phyloP scores from a whole-genome alignment of 2,113 vertebrate genomes.

The Gallinago undulata region DNA sequence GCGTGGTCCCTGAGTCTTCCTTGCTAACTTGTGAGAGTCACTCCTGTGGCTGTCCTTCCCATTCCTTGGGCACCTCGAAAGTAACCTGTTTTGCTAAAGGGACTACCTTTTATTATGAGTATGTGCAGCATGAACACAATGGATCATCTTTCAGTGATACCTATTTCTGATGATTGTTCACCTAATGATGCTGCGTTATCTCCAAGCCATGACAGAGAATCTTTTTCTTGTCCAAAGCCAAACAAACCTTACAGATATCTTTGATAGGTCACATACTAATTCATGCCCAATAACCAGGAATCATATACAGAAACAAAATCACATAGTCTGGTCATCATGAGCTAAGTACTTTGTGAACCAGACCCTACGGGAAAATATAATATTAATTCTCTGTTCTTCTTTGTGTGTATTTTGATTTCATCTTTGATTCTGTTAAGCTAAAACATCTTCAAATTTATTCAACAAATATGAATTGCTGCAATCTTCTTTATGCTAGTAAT shows the following conservation, averaged over 20 bases:
- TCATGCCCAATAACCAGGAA: background rate
- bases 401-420: slow-evolving; percentile 18
- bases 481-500: slow-evolving; percentile 31
- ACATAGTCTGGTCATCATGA: background rate
- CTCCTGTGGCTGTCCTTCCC: background rate
- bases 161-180: background rate
- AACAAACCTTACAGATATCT: background rate
- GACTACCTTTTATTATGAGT: accelerated
- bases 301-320: background rate
- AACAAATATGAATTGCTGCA: slow-evolving; percentile 26
- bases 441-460: slow-evolving; percentile 30
- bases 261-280: background rate
- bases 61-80: background rate
- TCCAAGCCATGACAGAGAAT: background rate
- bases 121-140: background rate
- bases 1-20: background rate
- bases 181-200: too few species aligned
- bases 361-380: background rate
- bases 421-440: slow-evolving; percentile 21
- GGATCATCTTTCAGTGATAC: background rate
- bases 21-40: background rate
- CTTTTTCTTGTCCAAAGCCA: background rate
- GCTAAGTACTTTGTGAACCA: background rate
- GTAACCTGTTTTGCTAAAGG: background rate
- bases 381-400: background rate